phyloP scores from a whole-genome alignment of 2,797 vertebrate species.

The Aldrovandia affinis region DNA sequence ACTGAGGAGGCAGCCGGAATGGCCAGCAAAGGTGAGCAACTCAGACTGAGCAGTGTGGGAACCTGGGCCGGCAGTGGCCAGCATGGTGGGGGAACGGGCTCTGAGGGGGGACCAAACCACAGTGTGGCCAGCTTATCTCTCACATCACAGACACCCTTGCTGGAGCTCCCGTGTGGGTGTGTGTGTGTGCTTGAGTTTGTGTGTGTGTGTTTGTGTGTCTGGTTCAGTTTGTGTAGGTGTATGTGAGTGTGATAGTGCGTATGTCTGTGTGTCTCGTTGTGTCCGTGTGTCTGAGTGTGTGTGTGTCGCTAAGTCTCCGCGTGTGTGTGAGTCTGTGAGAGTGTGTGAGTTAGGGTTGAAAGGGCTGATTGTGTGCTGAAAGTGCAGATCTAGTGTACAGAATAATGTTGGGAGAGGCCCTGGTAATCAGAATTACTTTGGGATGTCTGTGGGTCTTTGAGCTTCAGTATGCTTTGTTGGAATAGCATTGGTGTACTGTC shows the following conservation, averaged over 20 bases:
- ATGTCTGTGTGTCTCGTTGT: no score
- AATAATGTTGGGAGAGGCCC: background rate
- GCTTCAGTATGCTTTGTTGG: background rate
- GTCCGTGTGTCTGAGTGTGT: background rate
- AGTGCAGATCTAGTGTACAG: background rate
- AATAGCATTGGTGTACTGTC: background rate
- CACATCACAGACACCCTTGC: no score
- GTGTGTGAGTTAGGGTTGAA: background rate
- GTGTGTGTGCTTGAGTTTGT: no score
- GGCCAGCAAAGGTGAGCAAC: constrained; percentile 79
- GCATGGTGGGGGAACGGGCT: background rate
- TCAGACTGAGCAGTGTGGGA: background rate
- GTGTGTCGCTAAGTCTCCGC: no score
- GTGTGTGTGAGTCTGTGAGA: background rate
- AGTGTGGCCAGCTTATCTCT: background rate
- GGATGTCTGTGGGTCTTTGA: background rate
- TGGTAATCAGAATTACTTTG: no score
- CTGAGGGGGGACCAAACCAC: no score
- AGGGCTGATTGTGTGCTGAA: background rate
- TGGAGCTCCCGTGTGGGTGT: no score
- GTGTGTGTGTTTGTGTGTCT: no score
- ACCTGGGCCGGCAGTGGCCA: background rate
- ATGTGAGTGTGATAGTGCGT: no score
- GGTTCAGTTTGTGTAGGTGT: no score
- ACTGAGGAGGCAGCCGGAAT: constrained; percentile 65